Conservation (phyloP, 23 tunicate species). For the Aplidium turbinatum region DNA sequence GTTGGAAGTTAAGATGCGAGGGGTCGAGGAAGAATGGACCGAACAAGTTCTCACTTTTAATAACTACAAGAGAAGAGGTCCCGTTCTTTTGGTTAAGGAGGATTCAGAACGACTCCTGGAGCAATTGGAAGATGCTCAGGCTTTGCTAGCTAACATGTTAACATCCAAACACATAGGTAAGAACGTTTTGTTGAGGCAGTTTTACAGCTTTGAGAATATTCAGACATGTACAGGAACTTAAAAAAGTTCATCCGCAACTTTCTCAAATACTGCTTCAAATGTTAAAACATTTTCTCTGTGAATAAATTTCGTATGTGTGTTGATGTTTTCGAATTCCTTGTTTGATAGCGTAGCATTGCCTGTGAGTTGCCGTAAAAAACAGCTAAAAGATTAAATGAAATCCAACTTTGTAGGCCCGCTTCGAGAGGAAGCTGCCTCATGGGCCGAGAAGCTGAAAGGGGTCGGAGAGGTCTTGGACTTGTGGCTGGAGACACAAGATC, state of each 20-base stretch:
- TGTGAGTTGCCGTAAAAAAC: no score
- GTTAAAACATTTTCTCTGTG: no score
- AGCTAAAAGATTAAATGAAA: no score
- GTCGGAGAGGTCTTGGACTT: conserved; percentile 86
- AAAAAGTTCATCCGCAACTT: no score
- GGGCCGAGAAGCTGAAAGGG: conserved; percentile 93
- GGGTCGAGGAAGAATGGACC: conserved; percentile 93
- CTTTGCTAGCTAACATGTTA: conserved; percentile 78
- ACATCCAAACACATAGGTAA: conserved; percentile 91
- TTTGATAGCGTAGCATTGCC: no score
- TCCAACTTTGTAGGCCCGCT: conserved; percentile 66
- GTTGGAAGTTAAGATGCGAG: conserved; percentile 90
- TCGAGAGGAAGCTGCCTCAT: conserved; percentile 91
- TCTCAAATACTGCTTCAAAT: no score
- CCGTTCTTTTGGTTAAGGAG: conserved; percentile 75
- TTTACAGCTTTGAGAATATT: no score
- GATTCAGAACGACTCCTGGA: conserved; percentile 87
- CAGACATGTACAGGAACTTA: no score
- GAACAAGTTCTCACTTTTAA: conserved; percentile 85
- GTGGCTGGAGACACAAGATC: conserved; percentile 89
- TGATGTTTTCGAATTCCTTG: no score
- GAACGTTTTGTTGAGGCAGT: not conserved
- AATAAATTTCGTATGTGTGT: no score
- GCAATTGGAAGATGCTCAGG: conserved; percentile 88
- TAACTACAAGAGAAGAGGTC: conserved; percentile 93